phyloP scores from a whole-genome alignment of 2,113 vertebrate genomes.

The Melanocharis versteri region DNA sequence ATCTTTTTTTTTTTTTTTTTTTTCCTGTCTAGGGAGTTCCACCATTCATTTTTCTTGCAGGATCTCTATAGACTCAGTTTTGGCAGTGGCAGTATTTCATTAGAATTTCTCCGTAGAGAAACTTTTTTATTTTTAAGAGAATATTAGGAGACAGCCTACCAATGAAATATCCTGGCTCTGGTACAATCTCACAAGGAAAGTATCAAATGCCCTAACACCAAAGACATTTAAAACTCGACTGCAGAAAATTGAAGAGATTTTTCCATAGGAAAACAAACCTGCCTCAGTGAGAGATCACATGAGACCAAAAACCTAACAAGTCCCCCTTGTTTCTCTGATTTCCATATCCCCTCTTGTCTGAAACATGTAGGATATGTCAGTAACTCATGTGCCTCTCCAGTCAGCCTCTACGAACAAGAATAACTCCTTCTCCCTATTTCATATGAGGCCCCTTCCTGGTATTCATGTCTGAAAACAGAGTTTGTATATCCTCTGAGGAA shows the following conservation, averaged over 20 bases:
- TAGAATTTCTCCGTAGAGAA: not conserved
- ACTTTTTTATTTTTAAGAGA: not conserved
- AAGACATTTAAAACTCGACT: not conserved
- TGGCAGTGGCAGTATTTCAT: not conserved
- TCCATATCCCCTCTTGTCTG: not conserved
- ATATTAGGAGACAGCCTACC: not conserved
- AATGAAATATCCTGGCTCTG: not conserved
- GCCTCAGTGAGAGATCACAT: not conserved
- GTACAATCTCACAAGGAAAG: not conserved
- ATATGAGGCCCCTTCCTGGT: not conserved
- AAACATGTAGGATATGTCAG: not conserved
- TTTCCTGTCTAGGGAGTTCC: not conserved
- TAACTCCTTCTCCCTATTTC: constrained; percentile 17
- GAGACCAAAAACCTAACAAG: not conserved
- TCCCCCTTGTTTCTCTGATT: not conserved
- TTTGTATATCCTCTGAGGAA: constrained; percentile 39
- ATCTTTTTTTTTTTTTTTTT: not conserved
- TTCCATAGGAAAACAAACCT: not conserved
- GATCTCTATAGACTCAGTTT: not conserved
- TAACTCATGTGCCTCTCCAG: not conserved
- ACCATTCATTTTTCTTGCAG: not conserved
- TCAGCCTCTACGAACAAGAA: not conserved
- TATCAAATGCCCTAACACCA: not conserved
- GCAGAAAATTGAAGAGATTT: not conserved
- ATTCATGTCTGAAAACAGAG: constrained; percentile 1